A percentile compares a stretch with the other conserved stretches of the same genome.
These are phyloP conservation scores for Syngnathus rostellatus DNA, from an alignment of 2,797 vertebrate genomes.

Conservation along the genomic window DNA sequence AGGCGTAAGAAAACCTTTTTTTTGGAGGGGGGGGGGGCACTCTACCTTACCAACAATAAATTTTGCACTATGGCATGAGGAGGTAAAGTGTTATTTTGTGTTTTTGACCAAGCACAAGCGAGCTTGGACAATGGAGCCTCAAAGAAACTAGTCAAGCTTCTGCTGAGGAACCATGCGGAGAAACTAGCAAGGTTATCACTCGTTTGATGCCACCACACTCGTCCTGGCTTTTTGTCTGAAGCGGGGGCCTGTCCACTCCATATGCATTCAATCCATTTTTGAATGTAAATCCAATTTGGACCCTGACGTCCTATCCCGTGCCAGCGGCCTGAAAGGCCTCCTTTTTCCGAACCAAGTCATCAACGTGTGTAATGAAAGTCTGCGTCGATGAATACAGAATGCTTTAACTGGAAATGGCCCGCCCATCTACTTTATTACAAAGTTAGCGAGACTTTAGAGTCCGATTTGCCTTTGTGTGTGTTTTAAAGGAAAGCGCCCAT, in stretches of 20 bases:
- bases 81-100: constrained; percentile 68
- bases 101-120: constrained; percentile 70
- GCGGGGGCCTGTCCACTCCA: constrained; percentile 67
- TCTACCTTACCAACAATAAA: constrained; percentile 83
- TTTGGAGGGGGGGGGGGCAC: constrained; percentile 59
- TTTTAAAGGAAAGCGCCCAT: constrained; percentile 65
- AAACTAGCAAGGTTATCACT: constrained; percentile 61
- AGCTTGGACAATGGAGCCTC: constrained; percentile 72
- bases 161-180: constrained; percentile 58
- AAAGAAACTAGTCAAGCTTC: constrained; percentile 60
- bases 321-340: constrained; percentile 62
- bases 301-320: constrained; percentile 41
- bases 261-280: constrained; percentile 47
- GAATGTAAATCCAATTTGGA: constrained; percentile 20
- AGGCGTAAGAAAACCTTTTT: constrained; percentile 71
- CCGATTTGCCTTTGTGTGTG: constrained; percentile 61
- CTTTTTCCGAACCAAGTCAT: constrained; percentile 35
- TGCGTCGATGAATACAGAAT: constrained; percentile 61
- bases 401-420: constrained; percentile 67
- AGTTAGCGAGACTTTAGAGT: constrained; percentile 50
- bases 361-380: constrained; percentile 47
- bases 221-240: constrained; percentile 65
- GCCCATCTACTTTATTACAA: constrained; percentile 51
- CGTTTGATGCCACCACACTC: constrained; percentile 64
- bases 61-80: constrained; percentile 82